Evolutionary conservation across 2,888 invertebrate genomes (phyloP), one percentile per base, ranked within the genome.

Genomic region (Tribolium freemani): DNA sequence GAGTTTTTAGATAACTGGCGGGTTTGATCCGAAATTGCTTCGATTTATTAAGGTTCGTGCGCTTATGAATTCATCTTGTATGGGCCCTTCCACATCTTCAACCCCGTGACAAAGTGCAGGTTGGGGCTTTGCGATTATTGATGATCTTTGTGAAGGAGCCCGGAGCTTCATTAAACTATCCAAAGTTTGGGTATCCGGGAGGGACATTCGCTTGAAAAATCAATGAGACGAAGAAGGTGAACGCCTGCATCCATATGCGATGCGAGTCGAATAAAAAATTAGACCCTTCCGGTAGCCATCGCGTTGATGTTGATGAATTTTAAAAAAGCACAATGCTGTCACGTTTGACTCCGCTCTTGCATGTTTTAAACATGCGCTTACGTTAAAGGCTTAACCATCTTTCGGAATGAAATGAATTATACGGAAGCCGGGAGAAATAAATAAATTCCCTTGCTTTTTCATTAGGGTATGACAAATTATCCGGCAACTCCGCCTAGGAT

Each of bases 261-360:
- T 78, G 78, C 72, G 78, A 71, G 69, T 57, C 68, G 78, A 78
- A 77, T 78, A 77, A 76, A 78, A 75, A 78, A 78, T 78, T 77
- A 77, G 77, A 70, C 76, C 76, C 77, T 77, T 78, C 78, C 78
- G 78, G 78, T 76, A 58, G 76, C 72, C 72, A 72, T 73, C 69
- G 71, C 68, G 73, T 73, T 69, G 73, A 73, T 75, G 75, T 71
- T 75, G 77, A 78, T 78, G 78, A 78, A 78, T 78, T 78, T 75
- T 76, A 77, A 78, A 75, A 76, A 69, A 70, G 60, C 51, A 69
- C 72, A 63, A 50, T 66, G 54, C 64, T 69, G 63, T 72, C 70
- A 61, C 71, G 73, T 71, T 61, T 67, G 45, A 51, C 68, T 57
- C 56, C 46, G 50, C 46, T 60, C 67, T 58, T 73, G 51, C 26